Percentiles rank a stretch among this genome's conserved stretches.
Evolutionary conservation across 2,888 invertebrate species (phyloP).

Genomic region (Harpalus rubripes): DNA sequence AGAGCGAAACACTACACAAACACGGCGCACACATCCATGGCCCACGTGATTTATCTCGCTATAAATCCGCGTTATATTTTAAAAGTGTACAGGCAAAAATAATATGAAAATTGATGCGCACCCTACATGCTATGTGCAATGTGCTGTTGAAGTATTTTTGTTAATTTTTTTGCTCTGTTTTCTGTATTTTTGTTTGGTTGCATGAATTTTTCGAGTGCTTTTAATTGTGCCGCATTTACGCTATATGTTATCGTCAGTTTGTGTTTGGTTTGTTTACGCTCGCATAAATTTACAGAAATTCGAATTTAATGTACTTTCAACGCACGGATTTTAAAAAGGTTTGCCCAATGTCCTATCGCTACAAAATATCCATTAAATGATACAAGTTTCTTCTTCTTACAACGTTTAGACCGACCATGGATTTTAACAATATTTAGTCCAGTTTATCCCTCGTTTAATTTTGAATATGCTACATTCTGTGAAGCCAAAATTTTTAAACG

Average conservation of each 20-base stretch:
- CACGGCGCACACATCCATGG: constrained; percentile 47
- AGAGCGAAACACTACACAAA: constrained; percentile 76
- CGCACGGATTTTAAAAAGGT: constrained; percentile 47
- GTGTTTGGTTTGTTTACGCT: constrained; percentile 50
- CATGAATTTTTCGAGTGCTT: constrained; percentile 67
- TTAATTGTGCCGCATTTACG: constrained; percentile 66
- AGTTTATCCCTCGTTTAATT: too few species aligned
- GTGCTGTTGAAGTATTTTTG: constrained; percentile 65
- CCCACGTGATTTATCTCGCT: constrained; percentile 76
- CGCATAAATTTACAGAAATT: constrained; percentile 61
- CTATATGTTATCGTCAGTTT: constrained; percentile 63
- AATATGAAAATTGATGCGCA: constrained; percentile 67
- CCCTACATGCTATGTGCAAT: constrained; percentile 58
- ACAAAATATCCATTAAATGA: background rate
- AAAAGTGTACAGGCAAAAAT: constrained; percentile 68
- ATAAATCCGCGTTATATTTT: constrained; percentile 75
- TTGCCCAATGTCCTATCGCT: background rate
- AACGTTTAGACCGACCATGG: background rate
- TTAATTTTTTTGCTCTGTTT: constrained; percentile 63
- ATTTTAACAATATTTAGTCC: too few species aligned
- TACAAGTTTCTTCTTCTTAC: background rate
- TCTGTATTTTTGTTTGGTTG: constrained; percentile 59
- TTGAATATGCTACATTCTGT: too few species aligned
- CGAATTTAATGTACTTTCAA: constrained; percentile 61
- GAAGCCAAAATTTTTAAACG: too few species aligned